These are phyloP conservation scores for Myotis myotis DNA, from an alignment of 2,797 vertebrate genomes.

Conservation along the genomic window DNA sequence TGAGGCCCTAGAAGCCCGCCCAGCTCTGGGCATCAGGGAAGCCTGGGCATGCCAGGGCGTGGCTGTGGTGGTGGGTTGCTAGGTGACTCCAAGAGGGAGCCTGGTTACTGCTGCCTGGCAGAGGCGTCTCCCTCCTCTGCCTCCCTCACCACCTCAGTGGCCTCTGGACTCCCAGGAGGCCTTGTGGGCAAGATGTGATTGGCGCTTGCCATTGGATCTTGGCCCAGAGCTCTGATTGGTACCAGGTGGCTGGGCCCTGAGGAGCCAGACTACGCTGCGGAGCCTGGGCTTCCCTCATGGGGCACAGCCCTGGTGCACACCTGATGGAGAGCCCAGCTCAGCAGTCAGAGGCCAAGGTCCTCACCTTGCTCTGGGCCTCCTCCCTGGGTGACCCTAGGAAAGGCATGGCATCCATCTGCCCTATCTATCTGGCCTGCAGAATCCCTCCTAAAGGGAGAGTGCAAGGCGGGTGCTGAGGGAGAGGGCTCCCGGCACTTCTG, in stretches of 20 bases:
- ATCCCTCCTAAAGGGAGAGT: not conserved
- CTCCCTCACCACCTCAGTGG: conserved; percentile 62
- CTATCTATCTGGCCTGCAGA: not conserved
- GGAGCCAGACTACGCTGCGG: not conserved
- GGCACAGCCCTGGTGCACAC: not conserved
- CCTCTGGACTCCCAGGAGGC: conserved; percentile 72
- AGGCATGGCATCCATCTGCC: not conserved
- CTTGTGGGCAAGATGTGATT: conserved; percentile 46
- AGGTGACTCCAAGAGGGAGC: conserved; percentile 62
- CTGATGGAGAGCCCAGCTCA: not conserved
- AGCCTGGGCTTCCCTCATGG: not conserved
- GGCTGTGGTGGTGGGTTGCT: conserved; percentile 74
- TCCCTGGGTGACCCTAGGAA: not conserved
- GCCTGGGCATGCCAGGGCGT: conserved; percentile 71
- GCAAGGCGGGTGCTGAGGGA: not conserved
- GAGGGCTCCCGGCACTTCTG: not conserved
- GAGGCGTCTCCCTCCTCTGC: conserved; percentile 71
- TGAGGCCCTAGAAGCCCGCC: conserved; percentile 42
- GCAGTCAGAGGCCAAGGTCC: not conserved
- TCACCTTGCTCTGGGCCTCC: not conserved
- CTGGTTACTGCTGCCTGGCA: conserved; percentile 79
- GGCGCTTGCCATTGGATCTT: conserved; percentile 43
- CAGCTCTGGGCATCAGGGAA: conserved; percentile 70
- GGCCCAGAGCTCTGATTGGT: conserved; percentile 51
- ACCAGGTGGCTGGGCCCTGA: conserved; percentile 54